A percentile compares a stretch with the other conserved stretches of the same genome.
Conservation (phyloP, 2,888 invertebrate genomes). For the Pseudolycoriella hygida region DNA sequence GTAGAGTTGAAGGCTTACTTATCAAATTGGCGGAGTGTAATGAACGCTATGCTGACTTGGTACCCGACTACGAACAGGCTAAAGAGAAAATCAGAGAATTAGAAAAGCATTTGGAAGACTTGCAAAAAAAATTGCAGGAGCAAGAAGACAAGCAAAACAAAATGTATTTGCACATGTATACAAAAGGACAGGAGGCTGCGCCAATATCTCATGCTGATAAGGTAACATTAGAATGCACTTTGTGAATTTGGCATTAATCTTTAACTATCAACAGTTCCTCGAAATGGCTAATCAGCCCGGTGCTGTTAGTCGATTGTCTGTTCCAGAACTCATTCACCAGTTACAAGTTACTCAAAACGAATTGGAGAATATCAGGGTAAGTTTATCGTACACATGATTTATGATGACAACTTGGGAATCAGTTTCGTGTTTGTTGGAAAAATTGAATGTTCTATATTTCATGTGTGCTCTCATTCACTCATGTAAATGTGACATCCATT, state of each 20-base stretch:
- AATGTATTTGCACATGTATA: slow-evolving; percentile 67
- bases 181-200: slow-evolving; percentile 66
- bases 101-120: slow-evolving; percentile 53
- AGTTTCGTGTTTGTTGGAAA: too few relatives aligned
- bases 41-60: slow-evolving; percentile 56
- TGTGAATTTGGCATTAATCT: neutral
- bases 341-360: slow-evolving; percentile 71
- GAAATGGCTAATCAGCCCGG: slow-evolving; percentile 33
- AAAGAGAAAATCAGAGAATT: slow-evolving; percentile 50
- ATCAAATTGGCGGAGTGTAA: slow-evolving; percentile 59
- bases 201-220: slow-evolving; percentile 49
- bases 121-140: slow-evolving; percentile 46
- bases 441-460: too few relatives aligned
- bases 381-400: slow-evolving; percentile 14
- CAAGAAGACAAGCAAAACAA: slow-evolving; percentile 57
- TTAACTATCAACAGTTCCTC: slow-evolving; percentile 17
- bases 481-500: too few relatives aligned
- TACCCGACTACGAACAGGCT: slow-evolving; percentile 56
- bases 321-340: slow-evolving; percentile 65
- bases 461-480: too few relatives aligned
- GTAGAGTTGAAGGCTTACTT: slow-evolving; percentile 55
- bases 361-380: slow-evolving; percentile 75
- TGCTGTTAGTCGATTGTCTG: slow-evolving; percentile 51
- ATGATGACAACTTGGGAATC: too few relatives aligned
- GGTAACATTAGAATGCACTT: slow-evolving; percentile 30